Conservation (phyloP, 2,113 vertebrate species). For the Chionis minor region DNA sequence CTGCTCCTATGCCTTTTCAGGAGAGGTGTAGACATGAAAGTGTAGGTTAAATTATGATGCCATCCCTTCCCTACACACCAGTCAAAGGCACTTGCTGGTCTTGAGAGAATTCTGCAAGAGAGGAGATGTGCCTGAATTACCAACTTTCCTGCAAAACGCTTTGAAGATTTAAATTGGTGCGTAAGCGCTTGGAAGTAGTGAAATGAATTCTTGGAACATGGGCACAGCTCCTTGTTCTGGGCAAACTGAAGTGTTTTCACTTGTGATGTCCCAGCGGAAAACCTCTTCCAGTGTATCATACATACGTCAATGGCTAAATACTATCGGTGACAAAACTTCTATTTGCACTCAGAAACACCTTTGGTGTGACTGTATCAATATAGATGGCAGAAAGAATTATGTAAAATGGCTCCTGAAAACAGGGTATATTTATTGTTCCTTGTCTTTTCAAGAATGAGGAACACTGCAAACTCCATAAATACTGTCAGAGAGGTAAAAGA, state of each 20-base stretch:
- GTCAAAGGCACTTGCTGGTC: not conserved
- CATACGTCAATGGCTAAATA: not conserved
- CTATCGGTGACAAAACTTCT: not conserved
- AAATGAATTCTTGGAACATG: not conserved
- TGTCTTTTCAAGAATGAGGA: not conserved
- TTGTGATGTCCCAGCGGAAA: not conserved
- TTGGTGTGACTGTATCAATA: not conserved
- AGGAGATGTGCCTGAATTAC: not conserved
- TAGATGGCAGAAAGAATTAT: not conserved
- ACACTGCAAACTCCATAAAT: not conserved
- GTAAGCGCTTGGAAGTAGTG: not conserved
- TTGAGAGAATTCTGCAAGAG: not conserved
- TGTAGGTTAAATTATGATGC: not conserved
- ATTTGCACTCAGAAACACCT: not conserved
- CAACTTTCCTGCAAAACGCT: not conserved
- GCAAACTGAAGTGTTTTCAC: not conserved
- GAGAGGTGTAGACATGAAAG: not conserved
- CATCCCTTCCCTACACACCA: not conserved
- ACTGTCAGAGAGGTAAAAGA: not conserved
- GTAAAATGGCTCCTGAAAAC: not conserved
- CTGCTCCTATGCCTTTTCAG: not conserved
- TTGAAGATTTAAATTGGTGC: not conserved
- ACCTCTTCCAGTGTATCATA: not conserved
- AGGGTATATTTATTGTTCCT: not conserved
- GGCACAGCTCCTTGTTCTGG: not conserved